These are phyloP conservation scores for Premnoplex brunnescens DNA, from an alignment of 2,797 vertebrate genomes.

Conservation along the genomic window DNA sequence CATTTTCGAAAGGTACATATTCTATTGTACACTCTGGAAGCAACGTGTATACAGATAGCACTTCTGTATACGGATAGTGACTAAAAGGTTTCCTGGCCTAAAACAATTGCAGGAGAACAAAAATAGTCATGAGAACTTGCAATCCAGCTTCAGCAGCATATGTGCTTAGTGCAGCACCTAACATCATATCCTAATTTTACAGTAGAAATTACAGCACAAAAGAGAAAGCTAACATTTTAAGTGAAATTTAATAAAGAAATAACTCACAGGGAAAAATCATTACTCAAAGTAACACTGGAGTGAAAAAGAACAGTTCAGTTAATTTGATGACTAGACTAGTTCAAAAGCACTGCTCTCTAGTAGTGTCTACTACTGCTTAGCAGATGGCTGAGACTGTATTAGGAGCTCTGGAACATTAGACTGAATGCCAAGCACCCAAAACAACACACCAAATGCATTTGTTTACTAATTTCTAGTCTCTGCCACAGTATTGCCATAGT, in stretches of 20 bases:
- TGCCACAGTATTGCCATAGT: conserved; percentile 38
- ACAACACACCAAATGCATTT: conserved; percentile 30
- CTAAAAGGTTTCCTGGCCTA: not conserved
- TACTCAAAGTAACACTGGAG: conserved; percentile 38
- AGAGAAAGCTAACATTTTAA: conserved; percentile 16
- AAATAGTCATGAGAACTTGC: not conserved
- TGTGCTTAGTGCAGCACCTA: not conserved
- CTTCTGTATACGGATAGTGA: not conserved
- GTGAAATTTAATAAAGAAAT: conserved; percentile 2
- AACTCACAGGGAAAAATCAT: conserved; percentile 9
- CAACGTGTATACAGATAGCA: not conserved
- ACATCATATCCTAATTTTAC: not conserved
- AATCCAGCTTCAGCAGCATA: not conserved
- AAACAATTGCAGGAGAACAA: not conserved
- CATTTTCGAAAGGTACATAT: not conserved
- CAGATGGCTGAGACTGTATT: conserved; percentile 8
- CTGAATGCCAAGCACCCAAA: conserved; percentile 37
- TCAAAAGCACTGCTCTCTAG: not conserved
- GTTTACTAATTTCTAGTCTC: conserved; percentile 54
- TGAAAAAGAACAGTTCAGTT: conserved; percentile 30
- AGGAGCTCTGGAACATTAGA: conserved; percentile 39
- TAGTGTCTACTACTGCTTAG: not conserved
- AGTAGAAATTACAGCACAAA: conserved; percentile 2
- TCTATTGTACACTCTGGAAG: not conserved
- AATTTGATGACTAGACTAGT: not conserved